Base-by-base conservation (phyloP, 2,888 invertebrate species). In the Chloroclystis v-ata region DNA sequence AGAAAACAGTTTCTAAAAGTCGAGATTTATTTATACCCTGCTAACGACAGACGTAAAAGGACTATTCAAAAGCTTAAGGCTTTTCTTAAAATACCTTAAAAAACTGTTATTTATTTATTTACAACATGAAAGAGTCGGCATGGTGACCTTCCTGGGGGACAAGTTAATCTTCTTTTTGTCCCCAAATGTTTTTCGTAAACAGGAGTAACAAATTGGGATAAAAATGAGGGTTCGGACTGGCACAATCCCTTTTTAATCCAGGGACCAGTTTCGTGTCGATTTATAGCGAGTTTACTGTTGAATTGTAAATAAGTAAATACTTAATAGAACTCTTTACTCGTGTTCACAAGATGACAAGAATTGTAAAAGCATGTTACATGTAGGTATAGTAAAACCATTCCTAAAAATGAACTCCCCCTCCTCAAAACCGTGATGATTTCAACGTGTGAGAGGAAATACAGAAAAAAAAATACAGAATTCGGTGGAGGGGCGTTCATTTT, bases 181-280 rank as follows among this genome's bases (percentile, higher is more conserved):
- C 72, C 60, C 67, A 61, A 68, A 72, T 72, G 66, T 76, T 74
- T 76, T 72, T 67, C 65, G 69, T 69, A 71, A 72, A 75, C 72
- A 76, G 66, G 61, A 67, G 69, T 63, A 71, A 72, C 75, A 75
- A 80, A 82, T 78, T 75, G 75, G 69, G 73, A 76, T 75, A 75
- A 76, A 80, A 82, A 75, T 67, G 68, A 67, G 74, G 74, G 74
- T 68, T 45, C 44, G 29, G 45, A 41, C 33, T 70, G 60, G 63
- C 64, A 67, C 74, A 66, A 73, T 75, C 75, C 77, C 72, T 69
- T 72, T 77, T 77, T 77, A 78, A 80, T 77, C 77, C 35, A 73
- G 68, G 49, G 42, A 63, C 65, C 67, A 65, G 68, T 61, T n/a
- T 63, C 63, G 59, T 64, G 67, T 66, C 66, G 60, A 65, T 71